Conservation (phyloP, 2,797 vertebrate genomes). For the Notamacropus eugenii region DNA sequence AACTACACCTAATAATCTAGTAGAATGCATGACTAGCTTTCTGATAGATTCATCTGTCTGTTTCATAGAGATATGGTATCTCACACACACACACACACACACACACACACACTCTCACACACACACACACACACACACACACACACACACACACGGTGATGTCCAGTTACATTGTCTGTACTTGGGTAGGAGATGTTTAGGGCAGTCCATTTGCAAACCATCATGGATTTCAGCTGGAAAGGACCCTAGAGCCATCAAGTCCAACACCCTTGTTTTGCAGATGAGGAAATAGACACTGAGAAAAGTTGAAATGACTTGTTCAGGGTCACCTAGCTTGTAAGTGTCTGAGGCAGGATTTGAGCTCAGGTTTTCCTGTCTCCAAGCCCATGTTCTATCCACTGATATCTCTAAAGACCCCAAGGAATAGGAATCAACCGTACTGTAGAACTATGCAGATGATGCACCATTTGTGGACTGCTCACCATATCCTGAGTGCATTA, state of each 20-base stretch:
- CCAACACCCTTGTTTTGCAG: neutral
- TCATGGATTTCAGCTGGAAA: neutral
- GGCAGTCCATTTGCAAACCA: neutral
- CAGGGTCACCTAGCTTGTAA: neutral
- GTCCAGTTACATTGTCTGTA: constrained; percentile 38
- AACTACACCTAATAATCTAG: neutral
- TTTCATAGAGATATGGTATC: constrained; percentile 36
- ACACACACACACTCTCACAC: neutral
- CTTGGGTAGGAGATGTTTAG: neutral
- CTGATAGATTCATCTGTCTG: constrained; percentile 34
- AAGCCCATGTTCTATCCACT: neutral
- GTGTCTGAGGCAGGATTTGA: neutral
- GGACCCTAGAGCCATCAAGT: neutral
- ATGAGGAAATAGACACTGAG: neutral
- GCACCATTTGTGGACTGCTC: neutral
- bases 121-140: neutral
- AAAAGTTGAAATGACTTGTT: neutral
- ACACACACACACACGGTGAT: neutral
- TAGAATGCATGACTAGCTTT: constrained; percentile 12
- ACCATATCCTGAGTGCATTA: rapidly evolving
- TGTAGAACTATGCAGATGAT: neutral
- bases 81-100: neutral
- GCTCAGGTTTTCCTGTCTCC: neutral
- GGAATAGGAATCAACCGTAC: neutral
- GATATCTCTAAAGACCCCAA: constrained; percentile 30